These are phyloP conservation scores for Pimephales promelas DNA, from an alignment of 2,113 vertebrate genomes.

Conservation along the genomic window DNA sequence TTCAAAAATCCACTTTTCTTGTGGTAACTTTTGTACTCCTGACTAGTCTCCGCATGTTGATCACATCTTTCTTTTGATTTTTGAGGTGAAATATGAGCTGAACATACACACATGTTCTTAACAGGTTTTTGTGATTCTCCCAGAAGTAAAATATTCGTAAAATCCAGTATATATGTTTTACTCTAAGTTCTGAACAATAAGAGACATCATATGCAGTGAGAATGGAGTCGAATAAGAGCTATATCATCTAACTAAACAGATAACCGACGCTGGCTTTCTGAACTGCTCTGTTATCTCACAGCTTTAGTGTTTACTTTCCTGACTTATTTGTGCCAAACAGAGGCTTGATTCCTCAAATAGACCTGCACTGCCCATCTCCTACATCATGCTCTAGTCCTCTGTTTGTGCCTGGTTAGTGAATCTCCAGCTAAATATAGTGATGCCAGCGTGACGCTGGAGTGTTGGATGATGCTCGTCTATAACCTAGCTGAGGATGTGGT, in stretches of 20 bases:
- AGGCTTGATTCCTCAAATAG: conserved; percentile 46
- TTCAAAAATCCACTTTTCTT: too few species aligned
- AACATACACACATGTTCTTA: not conserved
- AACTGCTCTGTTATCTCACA: not conserved
- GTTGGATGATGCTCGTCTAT: conserved; percentile 68
- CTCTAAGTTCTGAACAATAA: not conserved
- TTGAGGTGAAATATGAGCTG: not conserved
- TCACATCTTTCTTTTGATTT: not conserved
- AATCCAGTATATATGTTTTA: not conserved
- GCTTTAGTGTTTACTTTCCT: not conserved
- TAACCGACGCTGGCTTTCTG: not conserved
- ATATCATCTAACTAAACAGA: not conserved
- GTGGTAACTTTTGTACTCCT: too few species aligned
- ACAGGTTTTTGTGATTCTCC: not conserved
- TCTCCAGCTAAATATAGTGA: conserved; percentile 43
- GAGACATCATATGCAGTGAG: not conserved
- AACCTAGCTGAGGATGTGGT: conserved; percentile 62
- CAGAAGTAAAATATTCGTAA: not conserved
- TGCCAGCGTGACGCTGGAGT: conserved; percentile 60
- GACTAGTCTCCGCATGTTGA: too few species aligned
- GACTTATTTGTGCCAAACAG: not conserved
- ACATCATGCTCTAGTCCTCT: not conserved
- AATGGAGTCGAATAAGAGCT: too few species aligned
- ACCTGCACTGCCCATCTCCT: not conserved
- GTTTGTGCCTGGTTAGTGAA: conserved; percentile 32